Conservation (phyloP, 2,797 vertebrate species). For the Arctocebus calabarensis region DNA sequence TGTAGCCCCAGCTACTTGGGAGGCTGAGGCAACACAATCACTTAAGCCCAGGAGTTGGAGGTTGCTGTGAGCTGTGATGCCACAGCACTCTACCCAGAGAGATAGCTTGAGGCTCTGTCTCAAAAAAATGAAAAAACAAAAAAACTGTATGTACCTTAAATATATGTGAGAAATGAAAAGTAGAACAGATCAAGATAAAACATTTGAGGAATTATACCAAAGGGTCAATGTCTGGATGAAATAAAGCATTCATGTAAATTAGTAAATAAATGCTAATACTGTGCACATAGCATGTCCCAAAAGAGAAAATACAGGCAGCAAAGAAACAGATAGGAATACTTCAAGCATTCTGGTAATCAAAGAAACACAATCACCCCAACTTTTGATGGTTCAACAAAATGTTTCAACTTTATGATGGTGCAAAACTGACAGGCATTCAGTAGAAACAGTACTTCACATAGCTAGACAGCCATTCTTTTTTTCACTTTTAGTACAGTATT, state of each 20-base stretch:
- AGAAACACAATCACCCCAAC: constrained; percentile 17
- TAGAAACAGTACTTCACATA: neutral
- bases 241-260: constrained; percentile 48
- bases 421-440: neutral
- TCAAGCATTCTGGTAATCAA: neutral
- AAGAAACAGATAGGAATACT: constrained; percentile 36
- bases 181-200: constrained; percentile 31
- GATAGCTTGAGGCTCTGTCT: too few species aligned
- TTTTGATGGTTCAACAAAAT: neutral
- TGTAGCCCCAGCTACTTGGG: too few species aligned
- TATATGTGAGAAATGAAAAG: neutral
- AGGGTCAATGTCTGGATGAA: constrained; percentile 17
- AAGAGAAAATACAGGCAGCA: neutral
- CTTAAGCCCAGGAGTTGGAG: too few species aligned
- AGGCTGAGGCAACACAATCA: too few species aligned
- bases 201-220: constrained; percentile 32
- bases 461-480: neutral
- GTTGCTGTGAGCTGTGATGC: too few species aligned
- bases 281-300: neutral
- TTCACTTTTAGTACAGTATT: neutral
- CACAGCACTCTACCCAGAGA: too few species aligned
- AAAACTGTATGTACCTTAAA: neutral
- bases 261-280: neutral
- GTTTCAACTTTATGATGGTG: neutral
- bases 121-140: too few species aligned